Percentiles rank a stretch among this genome's conserved stretches.
Conservation (phyloP, 2,888 invertebrate genomes). For the Leptinotarsa rubiginosa region DNA sequence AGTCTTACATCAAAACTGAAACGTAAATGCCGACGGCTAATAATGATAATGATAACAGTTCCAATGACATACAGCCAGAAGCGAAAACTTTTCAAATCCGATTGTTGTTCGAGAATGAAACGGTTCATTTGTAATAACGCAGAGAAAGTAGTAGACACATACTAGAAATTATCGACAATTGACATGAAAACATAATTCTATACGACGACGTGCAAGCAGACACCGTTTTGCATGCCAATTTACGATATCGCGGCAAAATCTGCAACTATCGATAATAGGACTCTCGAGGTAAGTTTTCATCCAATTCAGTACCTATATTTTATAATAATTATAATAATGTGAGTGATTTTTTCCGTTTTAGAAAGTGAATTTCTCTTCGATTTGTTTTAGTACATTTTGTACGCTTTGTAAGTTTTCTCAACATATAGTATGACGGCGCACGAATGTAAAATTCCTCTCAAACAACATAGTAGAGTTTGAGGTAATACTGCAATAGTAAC, state of each 20-base stretch:
- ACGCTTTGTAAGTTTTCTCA: no score
- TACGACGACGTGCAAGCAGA: constrained; percentile 7
- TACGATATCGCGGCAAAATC: constrained; percentile 3
- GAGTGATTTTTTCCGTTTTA: neutral
- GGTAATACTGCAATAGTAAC: no score
- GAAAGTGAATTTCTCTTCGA: no score
- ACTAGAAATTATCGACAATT: constrained; percentile 21
- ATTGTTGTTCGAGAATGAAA: constrained; percentile 17
- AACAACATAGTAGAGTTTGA: no score
- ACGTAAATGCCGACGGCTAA: neutral
- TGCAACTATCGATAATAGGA: neutral
- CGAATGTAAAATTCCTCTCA: no score
- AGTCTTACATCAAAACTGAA: neutral
- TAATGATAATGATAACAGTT: constrained; percentile 17
- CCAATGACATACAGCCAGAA: constrained; percentile 12
- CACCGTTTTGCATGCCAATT: constrained; percentile 7
- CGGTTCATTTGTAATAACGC: constrained; percentile 16
- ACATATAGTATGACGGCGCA: no score
- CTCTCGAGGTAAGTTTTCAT: neutral
- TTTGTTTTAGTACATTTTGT: no score
- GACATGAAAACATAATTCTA: constrained; percentile 17
- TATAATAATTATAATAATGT: neutral
- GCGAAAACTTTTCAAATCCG: constrained; percentile 13
- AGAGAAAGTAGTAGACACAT: constrained; percentile 15
- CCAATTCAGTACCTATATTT: no score